Evolutionary conservation across 2,113 vertebrate genomes (phyloP).

Genomic region (Progne subis): DNA sequence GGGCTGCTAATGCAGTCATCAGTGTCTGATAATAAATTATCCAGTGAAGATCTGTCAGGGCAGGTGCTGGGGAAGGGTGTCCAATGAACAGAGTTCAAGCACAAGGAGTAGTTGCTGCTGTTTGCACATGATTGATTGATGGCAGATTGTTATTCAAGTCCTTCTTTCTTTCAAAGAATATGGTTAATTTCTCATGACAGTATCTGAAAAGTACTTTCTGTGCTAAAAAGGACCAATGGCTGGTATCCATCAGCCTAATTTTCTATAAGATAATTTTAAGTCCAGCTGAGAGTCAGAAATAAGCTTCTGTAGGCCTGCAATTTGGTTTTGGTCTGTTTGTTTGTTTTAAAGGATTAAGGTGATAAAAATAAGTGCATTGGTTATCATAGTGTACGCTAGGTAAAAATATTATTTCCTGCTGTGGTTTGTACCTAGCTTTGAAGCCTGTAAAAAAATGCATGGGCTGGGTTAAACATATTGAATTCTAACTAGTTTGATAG

Average conservation of each 20-base stretch:
- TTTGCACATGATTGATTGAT: background rate
- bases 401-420: background rate
- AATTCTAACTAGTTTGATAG: background rate
- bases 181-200: background rate
- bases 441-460: background rate
- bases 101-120: background rate
- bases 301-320: background rate
- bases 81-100: background rate
- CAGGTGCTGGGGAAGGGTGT: background rate
- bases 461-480: background rate
- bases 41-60: background rate
- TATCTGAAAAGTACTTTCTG: background rate
- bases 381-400: background rate
- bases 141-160: background rate
- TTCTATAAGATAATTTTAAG: background rate
- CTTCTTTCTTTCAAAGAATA: background rate
- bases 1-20: background rate
- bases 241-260: background rate
- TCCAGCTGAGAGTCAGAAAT: background rate
- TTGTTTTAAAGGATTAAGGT: conserved; percentile 2
- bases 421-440: background rate
- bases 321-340: background rate
- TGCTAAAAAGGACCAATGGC: background rate
- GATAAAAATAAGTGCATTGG: background rate
- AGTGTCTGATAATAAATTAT: background rate